Base-by-base conservation (phyloP, 2,797 vertebrate genomes). In the Lepus oiostolus region DNA sequence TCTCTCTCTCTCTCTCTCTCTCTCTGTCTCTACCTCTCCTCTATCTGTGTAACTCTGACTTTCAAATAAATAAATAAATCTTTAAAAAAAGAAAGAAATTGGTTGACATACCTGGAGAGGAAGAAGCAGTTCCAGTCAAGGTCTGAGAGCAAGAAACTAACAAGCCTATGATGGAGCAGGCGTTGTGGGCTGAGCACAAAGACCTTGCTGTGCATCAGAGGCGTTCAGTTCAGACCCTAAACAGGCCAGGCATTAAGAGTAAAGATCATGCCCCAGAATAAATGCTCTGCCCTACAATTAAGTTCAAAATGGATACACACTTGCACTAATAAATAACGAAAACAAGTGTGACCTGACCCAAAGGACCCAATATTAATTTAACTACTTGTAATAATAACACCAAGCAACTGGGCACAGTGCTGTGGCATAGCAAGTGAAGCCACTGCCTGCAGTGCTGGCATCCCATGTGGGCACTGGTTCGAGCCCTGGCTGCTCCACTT, bases 251-350 rank as follows among this genome's bases (percentile, higher is more conserved):
- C 30, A 74, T 68, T 88, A 63, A 21, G 28, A 68, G 63, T 70
- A 80, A 75, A 35, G 6, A 62, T 19, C 26, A 47, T 74, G 32
- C 42, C 13, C 54, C 28, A 47, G 35, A 62, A 26, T n/a, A 62
- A 94, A 68, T 76, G 38, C 17, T 74, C 60, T 75, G 7, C 22
- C 26, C 6, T 50, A 74, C 26, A 75, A 88, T 72, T 35, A 42
- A 68, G 4, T 85, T 94, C 13, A 80, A 88, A 96, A 75, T 22
- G 62, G 17, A 63, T 85, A 84, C 6, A 47, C 28, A 72, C 28
- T 26, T 35, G 28, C 24, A 28, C 28, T 85, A 35, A 68, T 17
- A 94, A 75, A 80, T 50, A 93, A 91, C 60, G 35, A 76, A 79
- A 91, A 26, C 22, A 85, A 91, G 22, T 0, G 30, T 35, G 38